Percentiles rank a stretch among this genome's conserved stretches.
These are phyloP conservation scores for Athene cunicularia DNA, from an alignment of 2,113 vertebrate species.

Conservation along the genomic window DNA sequence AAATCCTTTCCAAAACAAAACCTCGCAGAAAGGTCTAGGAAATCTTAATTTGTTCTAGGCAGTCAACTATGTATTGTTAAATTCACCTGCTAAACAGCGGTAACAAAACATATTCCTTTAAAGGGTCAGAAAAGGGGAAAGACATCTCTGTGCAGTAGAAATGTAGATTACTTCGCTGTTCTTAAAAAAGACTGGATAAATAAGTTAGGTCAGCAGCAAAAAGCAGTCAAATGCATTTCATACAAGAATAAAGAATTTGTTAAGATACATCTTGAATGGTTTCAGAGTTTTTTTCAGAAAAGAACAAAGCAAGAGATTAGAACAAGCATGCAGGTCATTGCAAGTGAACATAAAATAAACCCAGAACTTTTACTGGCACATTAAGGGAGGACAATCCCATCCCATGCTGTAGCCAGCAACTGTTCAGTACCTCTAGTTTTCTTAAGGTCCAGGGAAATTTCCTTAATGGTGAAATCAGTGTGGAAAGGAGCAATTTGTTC, in stretches of 20 bases:
- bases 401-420: slow-evolving; percentile 69
- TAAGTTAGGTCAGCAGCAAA: neutral
- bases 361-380: slow-evolving; percentile 63
- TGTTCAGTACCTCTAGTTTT: slow-evolving; percentile 93
- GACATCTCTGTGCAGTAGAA: neutral
- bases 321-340: slow-evolving; percentile 68
- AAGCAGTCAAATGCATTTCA: neutral
- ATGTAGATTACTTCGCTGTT: neutral
- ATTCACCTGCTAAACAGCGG: neutral
- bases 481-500: slow-evolving; percentile 99
- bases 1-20: neutral
- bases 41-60: neutral
- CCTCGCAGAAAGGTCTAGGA: neutral
- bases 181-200: neutral
- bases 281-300: neutral
- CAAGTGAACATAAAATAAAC: slow-evolving; percentile 84
- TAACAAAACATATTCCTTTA: neutral
- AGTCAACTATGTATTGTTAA: neutral
- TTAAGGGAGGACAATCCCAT: slow-evolving; percentile 26
- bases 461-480: slow-evolving; percentile 99
- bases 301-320: slow-evolving; percentile 45
- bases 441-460: slow-evolving; percentile 99
- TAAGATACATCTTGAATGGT: neutral
- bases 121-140: neutral
- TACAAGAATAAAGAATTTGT: neutral